Evolutionary conservation across 2,113 vertebrate species (phyloP).

Genomic region (Lagenorhynchus albirostris): DNA sequence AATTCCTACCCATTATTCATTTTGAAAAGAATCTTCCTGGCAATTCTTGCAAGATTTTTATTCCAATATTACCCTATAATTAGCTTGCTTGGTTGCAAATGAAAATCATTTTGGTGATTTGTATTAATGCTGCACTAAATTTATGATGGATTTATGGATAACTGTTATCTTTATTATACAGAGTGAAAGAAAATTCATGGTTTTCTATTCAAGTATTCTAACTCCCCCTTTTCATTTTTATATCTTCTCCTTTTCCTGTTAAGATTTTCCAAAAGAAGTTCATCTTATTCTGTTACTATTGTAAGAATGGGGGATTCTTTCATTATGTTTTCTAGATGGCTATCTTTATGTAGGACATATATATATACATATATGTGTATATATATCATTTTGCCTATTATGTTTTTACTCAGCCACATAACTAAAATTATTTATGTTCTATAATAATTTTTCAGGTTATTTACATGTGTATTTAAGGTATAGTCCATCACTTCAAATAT

Average conservation of each 20-base stretch:
- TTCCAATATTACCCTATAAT: background rate
- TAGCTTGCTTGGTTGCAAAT: background rate
- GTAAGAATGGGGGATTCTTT: background rate
- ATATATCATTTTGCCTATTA: background rate
- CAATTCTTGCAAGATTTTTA: background rate
- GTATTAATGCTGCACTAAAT: background rate
- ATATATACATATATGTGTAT: too few species aligned
- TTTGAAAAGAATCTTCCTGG: background rate
- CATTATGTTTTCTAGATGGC: background rate
- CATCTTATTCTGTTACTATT: background rate
- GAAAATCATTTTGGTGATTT: background rate
- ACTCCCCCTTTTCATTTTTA: background rate
- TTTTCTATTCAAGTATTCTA: background rate
- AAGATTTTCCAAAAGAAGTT: background rate
- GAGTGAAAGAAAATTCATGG: background rate
- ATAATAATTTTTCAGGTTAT: background rate
- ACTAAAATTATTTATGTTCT: background rate
- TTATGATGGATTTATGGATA: background rate
- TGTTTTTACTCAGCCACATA: background rate
- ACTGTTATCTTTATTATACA: background rate
- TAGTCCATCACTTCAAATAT: background rate
- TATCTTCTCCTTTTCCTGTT: background rate
- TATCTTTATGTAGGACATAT: background rate
- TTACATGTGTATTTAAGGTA: background rate
- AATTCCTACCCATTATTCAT: background rate